Conservation (phyloP, 2,113 vertebrate genomes). For the Pavo muticus region DNA sequence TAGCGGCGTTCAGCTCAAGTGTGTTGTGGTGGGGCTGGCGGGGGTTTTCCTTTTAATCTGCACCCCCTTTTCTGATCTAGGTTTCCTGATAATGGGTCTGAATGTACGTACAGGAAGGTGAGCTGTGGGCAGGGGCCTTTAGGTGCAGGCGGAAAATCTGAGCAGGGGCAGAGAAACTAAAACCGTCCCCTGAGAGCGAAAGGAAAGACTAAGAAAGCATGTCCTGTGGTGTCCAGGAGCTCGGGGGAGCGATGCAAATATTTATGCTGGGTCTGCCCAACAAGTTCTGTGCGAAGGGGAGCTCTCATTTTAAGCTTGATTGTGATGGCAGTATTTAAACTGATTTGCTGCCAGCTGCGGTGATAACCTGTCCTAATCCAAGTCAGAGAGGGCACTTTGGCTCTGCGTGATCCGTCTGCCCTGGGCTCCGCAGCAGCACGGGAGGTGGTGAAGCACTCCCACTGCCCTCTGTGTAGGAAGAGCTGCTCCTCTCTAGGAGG, state of each 20-base stretch:
- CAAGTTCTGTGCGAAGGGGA: neutral
- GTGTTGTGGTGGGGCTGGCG: neutral
- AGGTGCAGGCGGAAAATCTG: neutral
- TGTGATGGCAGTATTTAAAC: neutral
- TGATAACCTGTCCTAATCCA: neutral
- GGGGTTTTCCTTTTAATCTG: neutral
- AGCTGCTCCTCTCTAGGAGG: neutral
- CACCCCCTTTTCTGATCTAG: neutral
- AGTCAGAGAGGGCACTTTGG: neutral
- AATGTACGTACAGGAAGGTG: neutral
- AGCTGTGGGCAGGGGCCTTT: neutral
- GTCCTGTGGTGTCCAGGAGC: neutral
- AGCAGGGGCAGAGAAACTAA: neutral
- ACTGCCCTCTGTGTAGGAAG: fast-evolving
- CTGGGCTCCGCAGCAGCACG: neutral
- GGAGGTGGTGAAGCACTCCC: neutral
- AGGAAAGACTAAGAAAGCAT: neutral
- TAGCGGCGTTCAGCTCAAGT: neutral
- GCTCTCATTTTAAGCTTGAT: neutral
- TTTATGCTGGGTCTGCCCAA: no score
- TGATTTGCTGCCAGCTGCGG: neutral
- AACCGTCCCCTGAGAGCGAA: neutral
- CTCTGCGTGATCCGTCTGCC: neutral
- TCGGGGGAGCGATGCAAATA: no score
- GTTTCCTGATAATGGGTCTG: neutral